Evolutionary conservation across 2,113 vertebrate species (phyloP).

Genomic region (Myotis yumanensis): DNA sequence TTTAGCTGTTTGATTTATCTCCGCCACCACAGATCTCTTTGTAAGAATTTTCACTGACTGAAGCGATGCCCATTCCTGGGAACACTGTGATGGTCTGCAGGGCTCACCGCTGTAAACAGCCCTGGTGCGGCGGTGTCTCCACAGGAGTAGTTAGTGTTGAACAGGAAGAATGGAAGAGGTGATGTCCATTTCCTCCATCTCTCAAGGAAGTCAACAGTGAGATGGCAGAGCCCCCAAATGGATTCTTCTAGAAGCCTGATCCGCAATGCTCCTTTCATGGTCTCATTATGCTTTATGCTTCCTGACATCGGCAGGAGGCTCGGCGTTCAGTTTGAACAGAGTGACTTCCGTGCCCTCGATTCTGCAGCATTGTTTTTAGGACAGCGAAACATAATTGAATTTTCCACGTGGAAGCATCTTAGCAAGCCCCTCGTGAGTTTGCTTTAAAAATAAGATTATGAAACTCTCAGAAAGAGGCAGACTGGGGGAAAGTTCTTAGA

Average conservation of each 20-base stretch:
- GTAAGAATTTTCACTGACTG: constrained; percentile 74
- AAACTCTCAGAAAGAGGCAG: not conserved
- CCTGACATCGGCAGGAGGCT: not conserved
- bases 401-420: not conserved
- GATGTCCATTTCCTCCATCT: constrained; percentile 43
- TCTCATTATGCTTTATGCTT: not conserved
- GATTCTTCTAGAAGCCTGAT: constrained; percentile 25
- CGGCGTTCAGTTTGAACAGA: not conserved
- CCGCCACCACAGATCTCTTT: constrained; percentile 71
- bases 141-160: constrained; percentile 69
- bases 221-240: not conserved
- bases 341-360: not conserved
- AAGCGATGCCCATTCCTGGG: constrained; percentile 74
- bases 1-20: constrained; percentile 78
- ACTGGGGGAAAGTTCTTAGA: not conserved
- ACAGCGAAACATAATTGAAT: constrained; percentile 20
- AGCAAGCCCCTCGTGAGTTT: not conserved
- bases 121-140: constrained; percentile 21
- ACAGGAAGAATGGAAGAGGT: constrained; percentile 57
- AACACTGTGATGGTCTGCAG: constrained; percentile 66
- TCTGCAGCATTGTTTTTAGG: not conserved
- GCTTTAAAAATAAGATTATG: not conserved
- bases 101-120: constrained; percentile 27
- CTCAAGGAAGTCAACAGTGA: constrained; percentile 19
- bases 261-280: not conserved